A percentile compares a stretch with the other conserved stretches of the same genome.
These are phyloP conservation scores for Poecilia picta DNA, from an alignment of 2,797 vertebrate species.

Conservation along the genomic window DNA sequence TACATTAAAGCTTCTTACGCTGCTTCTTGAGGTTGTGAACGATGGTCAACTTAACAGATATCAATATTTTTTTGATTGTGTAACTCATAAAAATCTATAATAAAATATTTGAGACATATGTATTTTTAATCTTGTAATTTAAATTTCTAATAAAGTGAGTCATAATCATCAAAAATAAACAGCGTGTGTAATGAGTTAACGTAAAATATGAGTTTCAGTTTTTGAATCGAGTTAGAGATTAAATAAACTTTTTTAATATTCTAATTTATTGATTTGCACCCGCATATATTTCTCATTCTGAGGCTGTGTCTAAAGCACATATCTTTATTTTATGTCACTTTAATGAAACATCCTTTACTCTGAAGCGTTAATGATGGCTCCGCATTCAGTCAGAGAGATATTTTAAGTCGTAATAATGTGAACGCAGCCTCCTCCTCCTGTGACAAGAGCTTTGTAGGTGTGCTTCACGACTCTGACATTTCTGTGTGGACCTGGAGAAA, in stretches of 20 bases:
- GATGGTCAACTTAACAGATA: not conserved
- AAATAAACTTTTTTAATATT: not conserved
- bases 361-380: not conserved
- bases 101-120: not conserved
- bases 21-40: not conserved
- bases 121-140: too few relatives aligned
- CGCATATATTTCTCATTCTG: not conserved
- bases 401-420: slow-evolving; percentile 18
- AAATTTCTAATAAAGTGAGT: not conserved
- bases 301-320: not conserved
- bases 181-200: not conserved
- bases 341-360: not conserved
- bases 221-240: not conserved
- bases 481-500: slow-evolving; percentile 48
- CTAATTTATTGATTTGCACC: not conserved
- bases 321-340: not conserved
- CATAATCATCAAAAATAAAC: not conserved
- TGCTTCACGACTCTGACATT: slow-evolving; percentile 48
- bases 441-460: slow-evolving; percentile 23
- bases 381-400: slow-evolving; percentile 13
- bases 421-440: slow-evolving; percentile 12
- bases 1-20: not conserved
- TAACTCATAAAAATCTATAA: not conserved
- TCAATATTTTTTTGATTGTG: not conserved
- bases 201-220: not conserved